These are phyloP conservation scores for Leptopilina myrica DNA, from an alignment of 2,888 invertebrate genomes.

Conservation along the genomic window DNA sequence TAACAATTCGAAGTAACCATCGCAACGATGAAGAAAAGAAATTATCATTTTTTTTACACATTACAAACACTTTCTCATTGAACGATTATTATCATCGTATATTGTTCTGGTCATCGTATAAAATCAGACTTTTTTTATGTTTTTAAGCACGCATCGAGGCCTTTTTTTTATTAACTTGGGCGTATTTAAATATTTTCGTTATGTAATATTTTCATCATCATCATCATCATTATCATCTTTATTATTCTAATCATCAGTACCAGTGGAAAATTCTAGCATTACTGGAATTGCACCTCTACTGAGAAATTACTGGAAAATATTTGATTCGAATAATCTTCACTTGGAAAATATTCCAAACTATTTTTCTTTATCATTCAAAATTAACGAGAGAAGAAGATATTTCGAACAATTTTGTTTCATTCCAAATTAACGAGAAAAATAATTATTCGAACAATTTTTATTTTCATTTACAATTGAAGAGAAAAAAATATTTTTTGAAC, in stretches of 20 bases:
- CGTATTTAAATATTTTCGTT: conserved; percentile 41
- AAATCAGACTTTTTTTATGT: conserved; percentile 62
- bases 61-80: not conserved
- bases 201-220: too few relatives aligned
- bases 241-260: conserved; percentile 1
- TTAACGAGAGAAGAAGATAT: too few relatives aligned
- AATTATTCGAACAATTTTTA: too few relatives aligned
- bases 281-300: conserved; percentile 33
- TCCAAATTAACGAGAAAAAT: too few relatives aligned
- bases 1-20: conserved; percentile 5
- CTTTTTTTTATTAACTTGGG: conserved; percentile 41
- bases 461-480: too few relatives aligned
- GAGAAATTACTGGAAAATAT: not conserved
- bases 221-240: too few relatives aligned
- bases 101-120: conserved; percentile 54
- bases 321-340: too few relatives aligned
- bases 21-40: conserved; percentile 1
- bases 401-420: too few relatives aligned
- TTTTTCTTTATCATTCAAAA: too few relatives aligned
- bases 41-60: not conserved
- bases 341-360: too few relatives aligned
- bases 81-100: conserved; percentile 12
- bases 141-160: conserved; percentile 48
- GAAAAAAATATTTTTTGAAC: too few relatives aligned
- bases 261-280: conserved; percentile 16